These are phyloP conservation scores for Apogon talboti DNA, from an alignment of 2,797 vertebrate genomes.

Conservation along the genomic window DNA sequence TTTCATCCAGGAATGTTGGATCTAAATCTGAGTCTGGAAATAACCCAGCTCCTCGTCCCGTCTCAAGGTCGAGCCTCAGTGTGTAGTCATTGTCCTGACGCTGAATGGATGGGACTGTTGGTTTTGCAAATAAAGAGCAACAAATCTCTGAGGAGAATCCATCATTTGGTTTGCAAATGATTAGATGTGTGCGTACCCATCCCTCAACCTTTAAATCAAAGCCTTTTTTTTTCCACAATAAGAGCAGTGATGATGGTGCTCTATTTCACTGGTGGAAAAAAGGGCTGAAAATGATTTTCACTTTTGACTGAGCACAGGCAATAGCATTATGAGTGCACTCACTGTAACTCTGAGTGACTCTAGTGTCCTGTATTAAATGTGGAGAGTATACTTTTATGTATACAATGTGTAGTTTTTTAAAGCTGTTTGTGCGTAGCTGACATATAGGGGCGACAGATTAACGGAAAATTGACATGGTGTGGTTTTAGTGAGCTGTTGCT, in stretches of 20 bases:
- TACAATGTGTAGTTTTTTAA: not conserved
- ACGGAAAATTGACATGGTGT: too few relatives aligned
- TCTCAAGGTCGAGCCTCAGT: conserved; percentile 17
- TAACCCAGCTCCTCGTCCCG: not conserved
- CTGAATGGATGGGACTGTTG: conserved; percentile 9
- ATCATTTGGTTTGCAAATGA: conserved; percentile 29
- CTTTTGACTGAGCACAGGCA: not conserved
- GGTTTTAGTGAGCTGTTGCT: too few relatives aligned
- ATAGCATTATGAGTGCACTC: not conserved
- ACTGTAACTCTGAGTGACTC: not conserved
- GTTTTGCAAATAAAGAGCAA: conserved; percentile 20
- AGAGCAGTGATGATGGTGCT: not conserved
- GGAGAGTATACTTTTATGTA: not conserved
- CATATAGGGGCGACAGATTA: too few relatives aligned
- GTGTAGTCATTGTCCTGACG: conserved; percentile 8
- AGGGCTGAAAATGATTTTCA: not conserved
- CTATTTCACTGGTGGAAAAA: not conserved
- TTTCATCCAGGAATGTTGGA: conserved; percentile 16
- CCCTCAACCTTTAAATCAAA: not conserved
- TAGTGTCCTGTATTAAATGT: not conserved
- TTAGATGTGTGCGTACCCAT: not conserved
- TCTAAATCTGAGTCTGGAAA: conserved; percentile 14
- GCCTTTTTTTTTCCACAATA: conserved; percentile 2
- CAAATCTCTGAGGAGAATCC: conserved; percentile 16
- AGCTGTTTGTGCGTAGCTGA: too few relatives aligned